Percentiles rank a stretch among this genome's conserved stretches.
These are phyloP conservation scores for Chydorus sphaericus DNA, from an alignment of 2,888 invertebrate species.

Conservation along the genomic window DNA sequence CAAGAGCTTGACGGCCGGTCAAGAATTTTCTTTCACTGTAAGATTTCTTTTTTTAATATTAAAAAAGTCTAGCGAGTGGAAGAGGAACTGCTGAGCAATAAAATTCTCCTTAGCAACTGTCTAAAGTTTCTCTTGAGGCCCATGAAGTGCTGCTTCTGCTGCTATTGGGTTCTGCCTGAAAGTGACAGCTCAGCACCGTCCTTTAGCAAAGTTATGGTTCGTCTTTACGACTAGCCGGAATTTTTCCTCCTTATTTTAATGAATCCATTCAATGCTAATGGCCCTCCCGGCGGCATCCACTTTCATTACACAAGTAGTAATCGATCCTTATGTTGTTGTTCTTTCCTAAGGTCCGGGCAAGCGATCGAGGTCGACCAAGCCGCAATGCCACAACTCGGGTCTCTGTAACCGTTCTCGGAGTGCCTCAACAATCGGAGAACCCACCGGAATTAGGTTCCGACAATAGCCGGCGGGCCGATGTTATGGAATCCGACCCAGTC, in stretches of 20 bases:
- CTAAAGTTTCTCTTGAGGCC: no score
- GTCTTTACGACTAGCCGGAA: constrained; percentile 5
- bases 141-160: no score
- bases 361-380: constrained; percentile 60
- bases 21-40: constrained; percentile 51
- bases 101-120: no score
- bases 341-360: constrained; percentile 50
- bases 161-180: no score
- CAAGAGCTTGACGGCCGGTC: constrained; percentile 50
- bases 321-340: constrained; percentile 7
- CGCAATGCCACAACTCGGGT: constrained; percentile 61
- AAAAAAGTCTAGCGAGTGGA: no score
- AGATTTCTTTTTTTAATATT: no score
- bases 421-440: constrained; percentile 39
- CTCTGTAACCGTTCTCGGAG: constrained; percentile 46
- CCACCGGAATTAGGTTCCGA: constrained; percentile 54
- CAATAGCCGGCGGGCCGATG: constrained; percentile 32
- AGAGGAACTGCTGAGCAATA: no score
- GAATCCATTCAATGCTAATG: constrained; percentile 6
- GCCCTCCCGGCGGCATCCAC: not conserved
- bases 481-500: constrained; percentile 47
- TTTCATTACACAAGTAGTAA: not conserved
- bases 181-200: constrained; percentile 2
- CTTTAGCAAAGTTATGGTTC: not conserved
- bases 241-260: no score